Percentiles rank a stretch among this genome's conserved stretches.
Conservation (phyloP, 2,797 vertebrate species). For the Syncerus caffer region DNA sequence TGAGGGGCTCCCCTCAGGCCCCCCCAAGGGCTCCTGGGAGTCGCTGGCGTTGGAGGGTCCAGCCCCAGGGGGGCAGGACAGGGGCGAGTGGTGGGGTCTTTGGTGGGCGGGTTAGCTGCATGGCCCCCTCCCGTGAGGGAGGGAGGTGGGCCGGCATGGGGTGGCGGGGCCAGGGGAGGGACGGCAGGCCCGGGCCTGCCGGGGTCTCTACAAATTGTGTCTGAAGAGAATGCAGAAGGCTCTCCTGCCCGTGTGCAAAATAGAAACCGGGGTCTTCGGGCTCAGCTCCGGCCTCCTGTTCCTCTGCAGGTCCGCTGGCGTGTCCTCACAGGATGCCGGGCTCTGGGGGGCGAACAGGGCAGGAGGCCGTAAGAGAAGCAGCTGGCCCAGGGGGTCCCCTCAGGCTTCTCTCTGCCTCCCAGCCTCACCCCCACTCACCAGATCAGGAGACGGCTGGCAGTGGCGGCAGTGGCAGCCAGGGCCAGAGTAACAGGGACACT, state of each 20-base stretch:
- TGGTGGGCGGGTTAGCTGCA: constrained; percentile 96
- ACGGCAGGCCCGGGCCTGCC: constrained; percentile 57
- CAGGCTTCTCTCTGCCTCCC: not conserved
- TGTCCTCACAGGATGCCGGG: constrained; percentile 39
- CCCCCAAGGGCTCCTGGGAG: constrained; percentile 70
- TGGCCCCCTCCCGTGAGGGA: constrained; percentile 60
- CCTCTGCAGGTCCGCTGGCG: constrained; percentile 61
- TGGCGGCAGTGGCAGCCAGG: constrained; percentile 64
- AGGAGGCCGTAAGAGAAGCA: not conserved
- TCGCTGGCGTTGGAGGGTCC: constrained; percentile 76
- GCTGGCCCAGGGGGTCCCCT: not conserved
- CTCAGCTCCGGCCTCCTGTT: constrained; percentile 69
- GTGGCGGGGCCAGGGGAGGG: not conserved
- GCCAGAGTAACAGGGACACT: constrained; percentile 51
- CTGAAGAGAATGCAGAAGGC: constrained; percentile 79
- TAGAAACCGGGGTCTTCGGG: constrained; percentile 75
- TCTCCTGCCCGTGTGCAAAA: constrained; percentile 86
- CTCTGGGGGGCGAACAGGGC: constrained; percentile 45
- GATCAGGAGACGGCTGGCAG: constrained; percentile 81
- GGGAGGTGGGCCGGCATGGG: not conserved
- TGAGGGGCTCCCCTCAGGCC: constrained; percentile 59
- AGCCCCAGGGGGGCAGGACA: constrained; percentile 55
- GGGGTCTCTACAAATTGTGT: constrained; percentile 78
- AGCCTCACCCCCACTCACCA: constrained; percentile 78
- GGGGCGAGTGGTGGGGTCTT: constrained; percentile 77